phyloP scores from a whole-genome alignment of 2,888 invertebrate genomes.

The Agrochola circellaris region DNA sequence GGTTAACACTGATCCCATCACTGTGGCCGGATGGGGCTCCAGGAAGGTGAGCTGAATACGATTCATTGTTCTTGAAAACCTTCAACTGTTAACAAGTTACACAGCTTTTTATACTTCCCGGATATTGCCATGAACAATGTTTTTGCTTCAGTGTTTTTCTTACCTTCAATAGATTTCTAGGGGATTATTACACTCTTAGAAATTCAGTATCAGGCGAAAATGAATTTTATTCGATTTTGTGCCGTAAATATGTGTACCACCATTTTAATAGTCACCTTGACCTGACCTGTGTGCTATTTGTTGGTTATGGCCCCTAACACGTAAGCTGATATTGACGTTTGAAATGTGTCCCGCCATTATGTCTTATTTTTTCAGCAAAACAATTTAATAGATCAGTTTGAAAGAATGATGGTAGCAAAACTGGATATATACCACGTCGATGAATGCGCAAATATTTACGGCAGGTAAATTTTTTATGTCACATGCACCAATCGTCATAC shows the following conservation, averaged over 20 bases:
- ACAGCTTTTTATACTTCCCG: background rate
- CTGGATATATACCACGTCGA: conserved; percentile 66
- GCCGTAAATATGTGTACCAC: background rate
- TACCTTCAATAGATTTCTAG: background rate
- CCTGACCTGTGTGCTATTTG: background rate
- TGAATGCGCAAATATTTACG: conserved; percentile 70
- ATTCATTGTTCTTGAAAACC: background rate
- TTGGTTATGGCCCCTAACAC: background rate
- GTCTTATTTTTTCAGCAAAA: conserved; percentile 32
- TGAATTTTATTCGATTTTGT: background rate
- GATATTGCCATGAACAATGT: background rate
- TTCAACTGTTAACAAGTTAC: background rate
- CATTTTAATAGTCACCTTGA: background rate
- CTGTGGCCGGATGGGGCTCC: conserved; percentile 77
- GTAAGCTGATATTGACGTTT: too few relatives aligned
- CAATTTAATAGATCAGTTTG: conserved; percentile 27
- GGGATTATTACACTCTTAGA: too few relatives aligned
- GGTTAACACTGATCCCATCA: conserved; percentile 47
- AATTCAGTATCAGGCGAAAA: background rate
- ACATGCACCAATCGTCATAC: background rate
- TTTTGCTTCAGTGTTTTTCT: background rate
- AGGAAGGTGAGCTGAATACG: conserved; percentile 65
- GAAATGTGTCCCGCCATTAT: background rate
- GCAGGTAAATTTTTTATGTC: conserved; percentile 63
- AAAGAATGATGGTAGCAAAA: conserved; percentile 57